Conservation (phyloP, 1,140 invertebrate genomes). For the Solenopsis fugax region DNA sequence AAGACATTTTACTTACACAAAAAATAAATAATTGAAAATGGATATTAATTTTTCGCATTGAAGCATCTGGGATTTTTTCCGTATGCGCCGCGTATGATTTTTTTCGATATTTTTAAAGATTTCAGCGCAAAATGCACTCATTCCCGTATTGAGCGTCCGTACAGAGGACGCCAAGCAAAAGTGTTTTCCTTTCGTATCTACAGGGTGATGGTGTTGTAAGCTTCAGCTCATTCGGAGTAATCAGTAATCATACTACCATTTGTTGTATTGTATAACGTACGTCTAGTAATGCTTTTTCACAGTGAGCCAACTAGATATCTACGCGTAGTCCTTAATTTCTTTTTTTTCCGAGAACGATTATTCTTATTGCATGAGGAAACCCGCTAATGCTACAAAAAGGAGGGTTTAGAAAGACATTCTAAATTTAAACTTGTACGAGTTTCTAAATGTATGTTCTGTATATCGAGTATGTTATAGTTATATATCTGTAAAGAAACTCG, state of each 20-base stretch:
- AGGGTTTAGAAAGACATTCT: conserved; percentile 30
- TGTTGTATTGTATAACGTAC: conserved; percentile 72
- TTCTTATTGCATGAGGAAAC: conserved; percentile 64
- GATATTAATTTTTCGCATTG: background rate
- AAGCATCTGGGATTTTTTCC: background rate
- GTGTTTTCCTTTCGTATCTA: conserved; percentile 58
- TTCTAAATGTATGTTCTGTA: background rate
- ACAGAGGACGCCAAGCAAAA: conserved; percentile 28
- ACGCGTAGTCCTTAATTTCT: conserved; percentile 54
- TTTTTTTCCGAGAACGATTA: conserved; percentile 47
- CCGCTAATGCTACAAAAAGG: conserved; percentile 42
- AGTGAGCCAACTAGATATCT: conserved; percentile 76
- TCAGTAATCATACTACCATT: conserved; percentile 70
- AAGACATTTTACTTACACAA: background rate
- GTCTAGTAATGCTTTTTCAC: conserved; percentile 82
- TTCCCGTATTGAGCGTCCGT: conserved; percentile 6
- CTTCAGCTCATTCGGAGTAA: conserved; percentile 74
- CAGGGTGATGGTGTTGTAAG: conserved; percentile 74
- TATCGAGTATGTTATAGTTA: background rate
- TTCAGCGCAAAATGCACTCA: conserved; percentile 13
- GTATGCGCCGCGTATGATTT: background rate
- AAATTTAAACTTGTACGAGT: conserved; percentile 23
- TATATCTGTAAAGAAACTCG: background rate
- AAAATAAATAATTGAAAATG: background rate
- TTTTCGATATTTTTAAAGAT: conserved; percentile 7